Conservation (phyloP, 2,888 invertebrate species). For the Allacma fusca region DNA sequence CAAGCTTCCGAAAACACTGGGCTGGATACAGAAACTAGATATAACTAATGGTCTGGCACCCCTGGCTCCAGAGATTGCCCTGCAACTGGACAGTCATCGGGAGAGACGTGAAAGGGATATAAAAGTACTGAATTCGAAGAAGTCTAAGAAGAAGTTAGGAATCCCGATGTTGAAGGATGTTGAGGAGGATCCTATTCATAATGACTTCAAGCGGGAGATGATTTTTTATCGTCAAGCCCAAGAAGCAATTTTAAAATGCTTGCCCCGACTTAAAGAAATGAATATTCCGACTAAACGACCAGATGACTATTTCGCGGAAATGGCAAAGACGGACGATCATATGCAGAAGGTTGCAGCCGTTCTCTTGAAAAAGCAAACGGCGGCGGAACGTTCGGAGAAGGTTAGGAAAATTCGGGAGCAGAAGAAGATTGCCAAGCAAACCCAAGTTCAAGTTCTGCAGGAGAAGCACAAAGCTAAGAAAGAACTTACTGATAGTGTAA, state of each 20-base stretch:
- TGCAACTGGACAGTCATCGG: slow-evolving; percentile 80
- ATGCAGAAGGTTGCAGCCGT: slow-evolving; percentile 87
- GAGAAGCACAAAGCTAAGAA: slow-evolving; percentile 90
- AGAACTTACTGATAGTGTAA: slow-evolving; percentile 89
- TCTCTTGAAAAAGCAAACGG: slow-evolving; percentile 82
- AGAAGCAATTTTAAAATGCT: slow-evolving; percentile 81
- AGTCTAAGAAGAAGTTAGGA: slow-evolving; percentile 64
- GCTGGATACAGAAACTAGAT: slow-evolving; percentile 87
- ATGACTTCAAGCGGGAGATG: slow-evolving; percentile 93
- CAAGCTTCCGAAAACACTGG: slow-evolving; percentile 48
- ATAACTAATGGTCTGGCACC: slow-evolving; percentile 79
- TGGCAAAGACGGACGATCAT: slow-evolving; percentile 96
- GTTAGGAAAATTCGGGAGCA: slow-evolving; percentile 88
- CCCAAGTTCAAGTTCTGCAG: slow-evolving; percentile 82
- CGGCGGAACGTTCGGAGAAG: slow-evolving; percentile 87
- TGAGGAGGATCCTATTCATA: slow-evolving; percentile 79
- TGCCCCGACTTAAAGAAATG: slow-evolving; percentile 78
- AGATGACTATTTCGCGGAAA: slow-evolving; percentile 97
- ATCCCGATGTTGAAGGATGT: slow-evolving; percentile 63
- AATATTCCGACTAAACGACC: slow-evolving; percentile 84
- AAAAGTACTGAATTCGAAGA: slow-evolving; percentile 72
- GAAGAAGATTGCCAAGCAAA: slow-evolving; percentile 90
- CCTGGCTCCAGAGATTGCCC: slow-evolving; percentile 82
- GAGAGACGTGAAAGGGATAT: slow-evolving; percentile 73
- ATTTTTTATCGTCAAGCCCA: slow-evolving; percentile 87